Conservation (phyloP, 1,140 invertebrate species). For the Eriosoma lanigerum region DNA sequence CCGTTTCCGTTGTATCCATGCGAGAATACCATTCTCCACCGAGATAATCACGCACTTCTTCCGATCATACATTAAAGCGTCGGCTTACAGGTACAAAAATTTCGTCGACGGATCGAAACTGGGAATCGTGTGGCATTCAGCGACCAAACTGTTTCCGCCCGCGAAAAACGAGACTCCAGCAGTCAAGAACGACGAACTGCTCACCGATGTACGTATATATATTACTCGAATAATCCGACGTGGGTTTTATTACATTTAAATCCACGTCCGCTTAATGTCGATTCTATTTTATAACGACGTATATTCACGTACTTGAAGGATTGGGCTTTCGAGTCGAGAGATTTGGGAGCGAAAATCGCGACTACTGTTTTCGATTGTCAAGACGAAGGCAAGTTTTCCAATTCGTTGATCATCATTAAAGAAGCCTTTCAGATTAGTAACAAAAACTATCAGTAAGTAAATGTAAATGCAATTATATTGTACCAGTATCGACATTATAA, state of each 20-base stretch:
- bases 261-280: too few species aligned
- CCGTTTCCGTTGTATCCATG: constrained; percentile 63
- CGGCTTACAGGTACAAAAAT: constrained; percentile 55
- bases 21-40: constrained; percentile 61
- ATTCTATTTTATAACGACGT: too few species aligned
- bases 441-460: constrained; percentile 61
- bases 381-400: constrained; percentile 56
- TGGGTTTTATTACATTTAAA: too few species aligned
- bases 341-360: constrained; percentile 60
- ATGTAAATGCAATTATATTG: too few species aligned
- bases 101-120: constrained; percentile 55
- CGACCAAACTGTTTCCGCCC: constrained; percentile 53
- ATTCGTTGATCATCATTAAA: constrained; percentile 58
- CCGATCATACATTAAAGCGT: constrained; percentile 55
- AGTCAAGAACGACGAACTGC: constrained; percentile 1
- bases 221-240: too few species aligned
- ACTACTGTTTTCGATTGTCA: constrained; percentile 61
- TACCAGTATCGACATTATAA: constrained; percentile 3
- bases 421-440: constrained; percentile 60
- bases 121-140: constrained; percentile 56
- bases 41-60: constrained; percentile 54
- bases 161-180: not conserved
- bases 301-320: constrained; percentile 55
- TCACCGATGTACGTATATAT: constrained; percentile 17
- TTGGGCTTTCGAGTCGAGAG: constrained; percentile 58